Conservation (phyloP, 2,797 vertebrate species). For the Pristis pectinata region DNA sequence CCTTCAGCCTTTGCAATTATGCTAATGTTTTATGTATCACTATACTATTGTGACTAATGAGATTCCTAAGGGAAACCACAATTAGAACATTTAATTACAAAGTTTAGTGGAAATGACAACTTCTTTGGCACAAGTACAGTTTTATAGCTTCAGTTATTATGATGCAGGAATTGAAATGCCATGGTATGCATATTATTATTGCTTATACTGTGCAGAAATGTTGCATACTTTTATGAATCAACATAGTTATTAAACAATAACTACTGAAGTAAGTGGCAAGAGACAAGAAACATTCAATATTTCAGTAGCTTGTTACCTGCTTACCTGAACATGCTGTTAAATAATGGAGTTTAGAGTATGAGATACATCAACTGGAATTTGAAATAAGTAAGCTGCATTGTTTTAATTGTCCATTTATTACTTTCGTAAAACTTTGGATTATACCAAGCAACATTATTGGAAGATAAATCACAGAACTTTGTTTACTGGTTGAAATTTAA, state of each 20-base stretch:
- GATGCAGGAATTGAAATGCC: neutral
- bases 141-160: neutral
- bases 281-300: neutral
- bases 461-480: neutral
- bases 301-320: neutral
- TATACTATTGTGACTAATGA: neutral
- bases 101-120: conserved; percentile 29
- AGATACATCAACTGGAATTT: neutral
- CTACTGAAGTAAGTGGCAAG: neutral
- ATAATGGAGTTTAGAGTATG: neutral
- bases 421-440: neutral
- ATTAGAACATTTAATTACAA: conserved; percentile 35
- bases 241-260: neutral
- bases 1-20: neutral
- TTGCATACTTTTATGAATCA: neutral
- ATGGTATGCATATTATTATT: conserved; percentile 4
- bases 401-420: neutral
- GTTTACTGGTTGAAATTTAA: neutral
- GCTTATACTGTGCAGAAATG: neutral
- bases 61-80: conserved; percentile 29
- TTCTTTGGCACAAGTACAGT: conserved; percentile 3
- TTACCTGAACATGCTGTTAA: neutral
- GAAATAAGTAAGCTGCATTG: neutral
- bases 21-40: conserved; percentile 28
- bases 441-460: neutral